These are phyloP conservation scores for Harpagifer antarcticus DNA, from an alignment of 2,797 vertebrate species.

Conservation along the genomic window DNA sequence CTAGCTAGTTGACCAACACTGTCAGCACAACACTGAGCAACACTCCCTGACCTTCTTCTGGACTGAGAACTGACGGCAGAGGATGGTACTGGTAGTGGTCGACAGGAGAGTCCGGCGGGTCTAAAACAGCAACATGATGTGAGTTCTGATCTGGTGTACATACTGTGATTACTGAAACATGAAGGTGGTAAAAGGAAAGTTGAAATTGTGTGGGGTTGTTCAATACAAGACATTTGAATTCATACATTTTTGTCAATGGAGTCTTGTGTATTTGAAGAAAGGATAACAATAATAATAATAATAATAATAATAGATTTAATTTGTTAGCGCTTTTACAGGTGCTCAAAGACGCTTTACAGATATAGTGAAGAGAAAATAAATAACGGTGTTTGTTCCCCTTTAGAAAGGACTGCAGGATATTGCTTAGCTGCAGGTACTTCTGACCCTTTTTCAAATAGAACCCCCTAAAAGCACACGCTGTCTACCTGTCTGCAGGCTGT, in stretches of 20 bases:
- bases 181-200: not conserved
- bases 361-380: too few relatives aligned
- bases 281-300: too few relatives aligned
- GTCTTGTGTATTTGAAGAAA: too few relatives aligned
- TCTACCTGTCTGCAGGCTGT: slow-evolving; percentile 93
- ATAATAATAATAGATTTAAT: too few relatives aligned
- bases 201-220: too few relatives aligned
- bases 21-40: slow-evolving; percentile 57
- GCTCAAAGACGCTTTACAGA: too few relatives aligned
- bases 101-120: slow-evolving; percentile 57
- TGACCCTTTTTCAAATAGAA: not conserved
- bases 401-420: too few relatives aligned
- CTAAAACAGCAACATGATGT: slow-evolving; percentile 54
- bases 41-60: slow-evolving; percentile 70
- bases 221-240: too few relatives aligned
- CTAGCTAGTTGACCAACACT: slow-evolving; percentile 37
- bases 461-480: not conserved
- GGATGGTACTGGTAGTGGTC: slow-evolving; percentile 62
- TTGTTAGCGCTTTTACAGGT: too few relatives aligned
- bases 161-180: not conserved
- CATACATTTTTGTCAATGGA: too few relatives aligned
- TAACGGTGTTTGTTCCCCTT: too few relatives aligned
- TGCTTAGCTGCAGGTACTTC: too few relatives aligned
- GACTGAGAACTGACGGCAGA: slow-evolving; percentile 52
- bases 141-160: slow-evolving; percentile 5